Base-by-base conservation (phyloP, 2,888 invertebrate species). In the Synergus japonicus region DNA sequence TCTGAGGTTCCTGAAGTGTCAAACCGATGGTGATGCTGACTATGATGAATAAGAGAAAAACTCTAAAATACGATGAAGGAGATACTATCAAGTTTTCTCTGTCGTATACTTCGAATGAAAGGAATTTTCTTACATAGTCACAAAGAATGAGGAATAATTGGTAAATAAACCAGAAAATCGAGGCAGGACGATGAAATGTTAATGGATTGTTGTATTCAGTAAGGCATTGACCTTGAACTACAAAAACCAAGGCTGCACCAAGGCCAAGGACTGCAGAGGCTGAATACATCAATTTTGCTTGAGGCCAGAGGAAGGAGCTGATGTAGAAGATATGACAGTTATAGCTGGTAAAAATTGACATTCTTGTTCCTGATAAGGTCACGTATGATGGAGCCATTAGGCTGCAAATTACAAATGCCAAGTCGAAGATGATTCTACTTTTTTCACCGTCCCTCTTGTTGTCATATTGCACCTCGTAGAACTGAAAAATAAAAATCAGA, bases 271-370 rank as follows among this genome's bases (percentile, higher is more conserved):
- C 15, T 44, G 66, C 66, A 12, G 66, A 66, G 4, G 43, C 41
- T 66, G 43, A 5, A 18, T 43, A 37, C 5, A 44, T 5, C 43
- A 43, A n/a, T 66, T 66, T 66, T 18, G 10, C 12, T 10, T 44
- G 8, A 13, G 7, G 10, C n/a, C 66, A 44, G 18, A 37, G 18
- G 13, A 7, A 29, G 0, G 15, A 18, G 12, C 66, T 66, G 43
- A 66, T 12, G 0, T 18, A 18, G 2, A 66, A 44, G 10, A 43
- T 4, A n/a, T 66, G 43, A 13, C 66, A 66, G 4, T 18, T 43
- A n/a, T 66, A 66, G 18, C 43, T 18, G 66, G 66, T 66, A 12
- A 66, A 15, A 66, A 66, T 66, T 44, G 66, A 66, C 7, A 66
- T 12, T 12, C 43, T 66, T 43, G 66, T 66, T 66, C 66, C 66